Evolutionary conservation across 2,113 vertebrate species (phyloP), one percentile per base, ranked within the genome.

Genomic region (Poeciliopsis retropinna): DNA sequence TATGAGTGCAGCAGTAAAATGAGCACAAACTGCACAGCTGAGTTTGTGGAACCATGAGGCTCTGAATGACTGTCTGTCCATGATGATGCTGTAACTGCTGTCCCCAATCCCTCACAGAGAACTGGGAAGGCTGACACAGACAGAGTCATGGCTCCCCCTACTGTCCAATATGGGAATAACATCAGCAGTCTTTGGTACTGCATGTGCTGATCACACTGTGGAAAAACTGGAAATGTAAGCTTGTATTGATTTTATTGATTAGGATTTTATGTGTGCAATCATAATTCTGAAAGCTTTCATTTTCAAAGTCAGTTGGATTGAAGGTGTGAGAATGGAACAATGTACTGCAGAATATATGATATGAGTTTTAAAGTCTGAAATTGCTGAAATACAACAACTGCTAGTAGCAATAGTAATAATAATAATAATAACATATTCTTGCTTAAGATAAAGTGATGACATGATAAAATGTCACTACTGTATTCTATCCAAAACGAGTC

Each of bases 81-180:
- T 57, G 51, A 57, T 25, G 51, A 25, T 57, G 25, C 17, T 19
- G 44, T 0, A 5, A 19, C 12, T 19, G 4, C 22, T 7, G 5
- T 54, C 19, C 6, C 47, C 47, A 54, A 19, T 8, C 47, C 19
- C 3, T 5, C 3, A 44, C 19, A 54, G 22, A 54, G 19, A 25
- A 54, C 47, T 9, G 51, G 22, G 14, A 22, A 54, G 7, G 19
- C 15, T 57, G 51, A 11, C 69, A 79, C 12, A 64, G 9, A 0
- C 75, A 63, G 31, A 37, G n/a, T 64, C 25, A 54, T 34, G 76
- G 76, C 84, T 29, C 90, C 85, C 72, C 64, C 84, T 88, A 74
- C 75, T 90, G 91, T 47, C 30, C 70, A 0, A 6, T 63, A 3
- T 1, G 1, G 2, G 72, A 80, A 37, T 13, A 3, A 61, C 64